Percentiles rank a stretch among this genome's conserved stretches.
phyloP scores from a whole-genome alignment of 2,888 invertebrate genomes.

The Philonicus albiceps region DNA sequence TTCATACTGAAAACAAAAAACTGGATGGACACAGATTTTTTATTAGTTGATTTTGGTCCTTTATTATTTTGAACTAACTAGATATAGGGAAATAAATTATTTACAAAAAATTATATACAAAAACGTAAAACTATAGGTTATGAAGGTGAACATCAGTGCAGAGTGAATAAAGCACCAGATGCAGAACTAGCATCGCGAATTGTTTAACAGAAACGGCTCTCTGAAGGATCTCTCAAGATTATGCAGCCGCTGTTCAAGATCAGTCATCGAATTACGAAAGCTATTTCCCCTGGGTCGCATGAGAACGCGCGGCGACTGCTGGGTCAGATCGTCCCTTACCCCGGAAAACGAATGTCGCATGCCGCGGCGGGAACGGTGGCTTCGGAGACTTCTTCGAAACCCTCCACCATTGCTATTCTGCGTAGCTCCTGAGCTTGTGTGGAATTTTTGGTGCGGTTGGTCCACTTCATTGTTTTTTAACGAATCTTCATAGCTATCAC shows the following conservation, averaged over 20 bases:
- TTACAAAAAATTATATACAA: neutral
- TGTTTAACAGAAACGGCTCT: slow-evolving; percentile 56
- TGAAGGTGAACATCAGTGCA: neutral
- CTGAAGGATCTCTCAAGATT: slow-evolving; percentile 60
- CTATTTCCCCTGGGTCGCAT: slow-evolving; percentile 59
- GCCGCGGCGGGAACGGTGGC: slow-evolving; percentile 45
- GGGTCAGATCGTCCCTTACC: slow-evolving; percentile 62
- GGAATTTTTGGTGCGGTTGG: slow-evolving; percentile 48
- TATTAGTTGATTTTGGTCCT: neutral
- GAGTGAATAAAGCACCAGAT: neutral
- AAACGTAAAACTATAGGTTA: neutral
- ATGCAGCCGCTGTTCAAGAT: slow-evolving; percentile 61
- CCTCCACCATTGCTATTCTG: slow-evolving; percentile 37
- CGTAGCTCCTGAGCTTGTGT: slow-evolving; percentile 52
- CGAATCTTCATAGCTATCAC: slow-evolving; percentile 83
- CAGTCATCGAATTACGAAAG: slow-evolving; percentile 62
- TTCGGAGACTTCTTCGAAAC: slow-evolving; percentile 49
- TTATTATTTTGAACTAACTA: neutral
- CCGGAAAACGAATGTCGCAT: slow-evolving; percentile 63
- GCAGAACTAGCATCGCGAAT: slow-evolving; percentile 54
- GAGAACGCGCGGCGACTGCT: slow-evolving; percentile 59
- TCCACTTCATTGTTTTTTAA: slow-evolving; percentile 66
- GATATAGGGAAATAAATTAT: neutral
- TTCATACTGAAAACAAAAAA: neutral
- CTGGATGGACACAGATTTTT: neutral